Conservation (phyloP, 2,113 vertebrate genomes). For the Spizaetus ornatus region DNA sequence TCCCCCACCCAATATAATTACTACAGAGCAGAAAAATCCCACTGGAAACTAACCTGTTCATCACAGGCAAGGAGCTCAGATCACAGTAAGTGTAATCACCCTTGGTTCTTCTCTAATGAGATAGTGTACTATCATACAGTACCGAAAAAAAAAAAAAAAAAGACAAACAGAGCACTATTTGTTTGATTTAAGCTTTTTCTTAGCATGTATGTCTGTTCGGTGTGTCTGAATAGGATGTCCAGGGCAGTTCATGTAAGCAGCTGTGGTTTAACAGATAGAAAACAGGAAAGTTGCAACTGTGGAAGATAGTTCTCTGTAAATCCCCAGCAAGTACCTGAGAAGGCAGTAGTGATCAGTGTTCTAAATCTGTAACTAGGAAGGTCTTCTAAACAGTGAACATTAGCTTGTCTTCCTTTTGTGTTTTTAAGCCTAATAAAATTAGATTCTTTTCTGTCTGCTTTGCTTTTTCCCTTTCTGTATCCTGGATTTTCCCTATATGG, state of each 20-base stretch:
- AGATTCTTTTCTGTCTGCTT: background rate
- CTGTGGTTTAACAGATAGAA: background rate
- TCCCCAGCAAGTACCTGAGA: background rate
- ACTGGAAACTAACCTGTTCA: slow-evolving; percentile 84
- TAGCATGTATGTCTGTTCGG: background rate
- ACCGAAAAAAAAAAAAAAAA: background rate
- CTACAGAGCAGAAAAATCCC: slow-evolving; percentile 72
- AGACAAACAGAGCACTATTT: background rate
- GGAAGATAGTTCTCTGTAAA: background rate
- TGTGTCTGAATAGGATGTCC: background rate
- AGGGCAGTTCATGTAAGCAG: background rate
- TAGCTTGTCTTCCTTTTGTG: background rate
- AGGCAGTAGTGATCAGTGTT: background rate
- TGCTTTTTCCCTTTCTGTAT: background rate
- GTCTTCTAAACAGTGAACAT: background rate
- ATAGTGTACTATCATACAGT: background rate
- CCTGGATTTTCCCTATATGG: background rate
- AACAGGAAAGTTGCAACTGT: background rate
- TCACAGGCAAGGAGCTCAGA: slow-evolving; percentile 82
- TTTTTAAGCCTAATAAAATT: background rate
- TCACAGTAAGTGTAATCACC: slow-evolving; percentile 77
- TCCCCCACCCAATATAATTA: background rate
- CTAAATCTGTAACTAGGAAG: background rate
- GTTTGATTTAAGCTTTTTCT: background rate
- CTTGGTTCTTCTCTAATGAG: background rate